Percentiles rank a stretch among this genome's conserved stretches.
Evolutionary conservation across 2,888 invertebrate genomes (phyloP).

Genomic region (Pycnomerus fuliginosus): DNA sequence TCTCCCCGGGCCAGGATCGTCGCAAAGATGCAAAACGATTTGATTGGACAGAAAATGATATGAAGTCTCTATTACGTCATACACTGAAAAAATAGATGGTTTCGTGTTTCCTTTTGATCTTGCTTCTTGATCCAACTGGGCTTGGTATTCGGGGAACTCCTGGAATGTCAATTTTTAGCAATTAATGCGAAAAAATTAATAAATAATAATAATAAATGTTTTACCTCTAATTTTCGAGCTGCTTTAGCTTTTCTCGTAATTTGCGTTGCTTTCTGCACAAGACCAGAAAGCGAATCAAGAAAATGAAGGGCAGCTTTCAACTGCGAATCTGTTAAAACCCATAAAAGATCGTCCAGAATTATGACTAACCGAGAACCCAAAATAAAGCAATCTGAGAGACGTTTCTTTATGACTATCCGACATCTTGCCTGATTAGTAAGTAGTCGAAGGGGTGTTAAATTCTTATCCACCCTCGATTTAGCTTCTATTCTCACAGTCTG

Average conservation of each 20-base stretch:
- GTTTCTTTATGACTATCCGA: constrained; percentile 93
- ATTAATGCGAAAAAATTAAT: no score
- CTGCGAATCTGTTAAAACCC: constrained; percentile 97
- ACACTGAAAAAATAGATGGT: constrained; percentile 71
- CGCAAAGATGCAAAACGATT: constrained; percentile 94
- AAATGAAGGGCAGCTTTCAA: constrained; percentile 90
- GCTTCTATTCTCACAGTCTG: constrained; percentile 96
- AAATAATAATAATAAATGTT: constrained; percentile 1
- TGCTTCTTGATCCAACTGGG: constrained; percentile 65
- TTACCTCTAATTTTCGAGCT: constrained; percentile 74
- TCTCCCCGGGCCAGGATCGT: constrained; percentile 88
- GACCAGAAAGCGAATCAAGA: constrained; percentile 77
- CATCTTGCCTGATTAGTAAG: constrained; percentile 93
- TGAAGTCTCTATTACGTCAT: constrained; percentile 96
- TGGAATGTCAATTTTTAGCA: no score
- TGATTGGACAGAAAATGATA: constrained; percentile 93
- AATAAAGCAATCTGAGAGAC: constrained; percentile 87
- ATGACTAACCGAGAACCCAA: constrained; percentile 88
- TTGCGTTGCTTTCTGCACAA: constrained; percentile 79
- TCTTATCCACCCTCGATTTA: constrained; percentile 73
- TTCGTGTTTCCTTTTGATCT: constrained; percentile 50
- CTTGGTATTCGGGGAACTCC: constrained; percentile 73
- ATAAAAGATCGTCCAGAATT: constrained; percentile 92
- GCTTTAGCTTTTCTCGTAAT: constrained; percentile 81
- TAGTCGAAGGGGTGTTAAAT: constrained; percentile 84